These are phyloP conservation scores for Drosophila subpulchrella DNA, from an alignment of 1,140 invertebrate species.

Conservation along the genomic window DNA sequence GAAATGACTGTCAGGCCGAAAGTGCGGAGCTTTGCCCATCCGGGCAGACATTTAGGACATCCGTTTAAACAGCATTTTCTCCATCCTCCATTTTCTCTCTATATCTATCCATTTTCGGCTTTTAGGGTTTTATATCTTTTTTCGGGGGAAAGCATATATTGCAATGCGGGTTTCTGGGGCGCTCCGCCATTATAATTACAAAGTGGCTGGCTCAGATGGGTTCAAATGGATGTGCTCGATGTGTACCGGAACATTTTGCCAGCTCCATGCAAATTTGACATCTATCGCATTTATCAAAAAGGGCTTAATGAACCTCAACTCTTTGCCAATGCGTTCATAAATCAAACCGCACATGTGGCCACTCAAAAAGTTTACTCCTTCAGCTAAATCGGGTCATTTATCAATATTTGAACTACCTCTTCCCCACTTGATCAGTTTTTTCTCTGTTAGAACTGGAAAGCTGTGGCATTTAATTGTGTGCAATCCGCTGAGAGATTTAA, in stretches of 20 bases:
- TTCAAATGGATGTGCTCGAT: conserved; percentile 21
- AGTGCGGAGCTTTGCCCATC: conserved; percentile 40
- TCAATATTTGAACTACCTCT: conserved; percentile 32
- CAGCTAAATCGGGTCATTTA: conserved; percentile 28
- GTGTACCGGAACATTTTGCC: conserved; percentile 8
- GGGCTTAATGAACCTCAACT: conserved; percentile 40
- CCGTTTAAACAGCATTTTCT: conserved; percentile 56
- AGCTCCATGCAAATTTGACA: conserved; percentile 40
- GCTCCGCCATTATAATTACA: conserved; percentile 43
- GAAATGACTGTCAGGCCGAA: conserved; percentile 70
- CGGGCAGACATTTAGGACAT: conserved; percentile 67
- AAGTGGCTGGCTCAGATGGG: conserved; percentile 30
- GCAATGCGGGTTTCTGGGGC: conserved; percentile 14
- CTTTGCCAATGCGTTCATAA: conserved; percentile 31
- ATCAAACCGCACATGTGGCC: conserved; percentile 40
- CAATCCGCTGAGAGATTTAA: conserved; percentile 17
- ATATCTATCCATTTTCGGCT: conserved; percentile 23
- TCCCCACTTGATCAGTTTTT: background rate
- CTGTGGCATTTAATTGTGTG: conserved; percentile 26
- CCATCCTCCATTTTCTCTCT: conserved; percentile 4
- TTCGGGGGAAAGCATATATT: conserved; percentile 3
- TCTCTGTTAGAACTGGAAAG: conserved; percentile 14
- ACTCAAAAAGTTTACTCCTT: conserved; percentile 37
- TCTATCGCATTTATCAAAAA: conserved; percentile 37
- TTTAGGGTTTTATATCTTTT: conserved; percentile 19